Evolutionary conservation across 2,888 invertebrate genomes (phyloP), one percentile per base, ranked within the genome.

Genomic region (Tetrapedia diversipes): DNA sequence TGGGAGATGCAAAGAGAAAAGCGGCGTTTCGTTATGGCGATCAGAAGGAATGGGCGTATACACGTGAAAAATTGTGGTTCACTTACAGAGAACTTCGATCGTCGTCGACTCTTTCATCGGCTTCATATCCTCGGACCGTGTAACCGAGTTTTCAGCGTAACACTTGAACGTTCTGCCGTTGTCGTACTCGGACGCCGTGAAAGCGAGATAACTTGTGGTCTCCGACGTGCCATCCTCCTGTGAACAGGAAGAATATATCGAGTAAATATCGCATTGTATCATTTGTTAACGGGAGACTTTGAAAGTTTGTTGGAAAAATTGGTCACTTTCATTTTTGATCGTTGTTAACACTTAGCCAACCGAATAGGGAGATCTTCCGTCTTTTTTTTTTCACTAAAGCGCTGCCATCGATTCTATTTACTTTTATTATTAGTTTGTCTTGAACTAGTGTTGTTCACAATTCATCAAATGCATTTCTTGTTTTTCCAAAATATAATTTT

Each of bases 21-120:
- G 10, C 19, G 1, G 24, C 8, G 24, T 1, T n/a, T 39, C 24
- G 49, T 56, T n/a, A 43, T 2, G 39, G 11, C 2, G 4, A 29
- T 16, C 22, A 39, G 16, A 34, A 14, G n/a, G 22, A n/a, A 45
- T 32, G 22, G 19, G n/a, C n/a, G n/a, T n/a, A n/a, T n/a, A 51
- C 47, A 51, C 76, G 24, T 16, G 8, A 19, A 22, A 37, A 79
- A 67, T 56, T 37, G 53, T 61, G 16, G 63, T 51, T 75, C 89
- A 95, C 97, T 96, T 94, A 98, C 98, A 98, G 92, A 96, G 94
- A 75, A 98, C 97, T 92, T 97, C 96, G 75, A 98, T 93, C 53
- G 94, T 94, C 49, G 95, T 93, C 10, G 94, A 94, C 39, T 95
- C 94, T 80, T 95, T 94, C 90, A 97, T 94, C 2, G 97, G 96